Percentiles rank a stretch among this genome's conserved stretches.
Evolutionary conservation across 2,113 vertebrate genomes (phyloP).

Genomic region (Hippocampus barbouri): DNA sequence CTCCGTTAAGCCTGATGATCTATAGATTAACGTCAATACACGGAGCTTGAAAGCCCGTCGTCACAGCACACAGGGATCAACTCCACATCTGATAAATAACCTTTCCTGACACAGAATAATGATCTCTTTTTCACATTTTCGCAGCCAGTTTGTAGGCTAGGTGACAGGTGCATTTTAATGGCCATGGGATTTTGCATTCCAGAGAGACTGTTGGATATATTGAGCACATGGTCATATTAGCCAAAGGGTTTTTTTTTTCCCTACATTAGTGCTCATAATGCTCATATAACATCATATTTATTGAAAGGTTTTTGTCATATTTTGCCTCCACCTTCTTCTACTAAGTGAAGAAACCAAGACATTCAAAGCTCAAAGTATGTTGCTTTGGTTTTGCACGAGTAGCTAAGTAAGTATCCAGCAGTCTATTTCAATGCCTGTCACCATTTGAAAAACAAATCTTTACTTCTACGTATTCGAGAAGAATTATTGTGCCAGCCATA

Average conservation of each 20-base stretch:
- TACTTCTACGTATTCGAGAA: background rate
- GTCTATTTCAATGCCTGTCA: background rate
- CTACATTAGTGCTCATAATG: background rate
- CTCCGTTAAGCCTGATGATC: slow-evolving; percentile 43
- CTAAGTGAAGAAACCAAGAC: too few species aligned
- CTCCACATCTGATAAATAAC: slow-evolving; percentile 46
- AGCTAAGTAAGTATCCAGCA: background rate
- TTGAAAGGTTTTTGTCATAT: too few species aligned
- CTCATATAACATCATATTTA: background rate
- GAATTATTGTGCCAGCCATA: background rate
- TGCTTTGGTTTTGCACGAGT: background rate
- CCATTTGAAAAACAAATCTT: background rate
- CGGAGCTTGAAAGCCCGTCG: slow-evolving; percentile 18
- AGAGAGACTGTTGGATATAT: slow-evolving; percentile 36
- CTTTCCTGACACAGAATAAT: slow-evolving; percentile 45
- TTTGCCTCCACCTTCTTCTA: too few species aligned
- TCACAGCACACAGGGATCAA: slow-evolving; percentile 26
- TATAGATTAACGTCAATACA: slow-evolving; percentile 43
- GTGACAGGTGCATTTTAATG: slow-evolving; percentile 59
- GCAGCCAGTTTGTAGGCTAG: slow-evolving; percentile 41
- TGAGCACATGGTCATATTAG: slow-evolving; percentile 27
- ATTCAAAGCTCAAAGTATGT: too few species aligned
- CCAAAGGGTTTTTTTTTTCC: slow-evolving; percentile 21
- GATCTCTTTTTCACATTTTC: slow-evolving; percentile 55
- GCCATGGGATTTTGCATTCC: slow-evolving; percentile 37